A percentile compares a stretch with the other conserved stretches of the same genome.
These are phyloP conservation scores for Proterorhinus semilunaris DNA, from an alignment of 2,113 vertebrate species.

Conservation along the genomic window DNA sequence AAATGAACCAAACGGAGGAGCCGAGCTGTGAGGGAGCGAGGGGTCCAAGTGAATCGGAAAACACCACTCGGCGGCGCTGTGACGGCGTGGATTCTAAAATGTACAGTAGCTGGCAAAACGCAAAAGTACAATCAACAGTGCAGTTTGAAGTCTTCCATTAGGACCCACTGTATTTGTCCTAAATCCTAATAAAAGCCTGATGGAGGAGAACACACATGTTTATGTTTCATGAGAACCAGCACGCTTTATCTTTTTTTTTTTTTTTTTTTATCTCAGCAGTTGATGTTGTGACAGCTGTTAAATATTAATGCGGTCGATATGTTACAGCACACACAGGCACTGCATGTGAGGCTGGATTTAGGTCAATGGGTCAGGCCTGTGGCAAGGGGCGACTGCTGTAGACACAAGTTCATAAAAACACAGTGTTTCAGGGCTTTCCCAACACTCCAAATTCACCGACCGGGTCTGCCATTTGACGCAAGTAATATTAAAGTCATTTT, in stretches of 20 bases:
- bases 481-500: too few species aligned
- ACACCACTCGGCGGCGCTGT: too few species aligned
- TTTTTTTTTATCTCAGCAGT: not conserved
- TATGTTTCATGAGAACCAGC: not conserved
- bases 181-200: not conserved
- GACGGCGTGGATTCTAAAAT: too few species aligned
- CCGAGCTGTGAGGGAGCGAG: too few species aligned
- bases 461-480: too few species aligned
- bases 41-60: too few species aligned
- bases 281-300: not conserved
- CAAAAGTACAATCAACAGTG: too few species aligned
- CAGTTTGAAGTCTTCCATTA: too few species aligned
- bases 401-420: not conserved
- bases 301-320: not conserved
- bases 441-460: too few species aligned
- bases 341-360: not conserved
- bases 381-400: not conserved
- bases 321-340: not conserved
- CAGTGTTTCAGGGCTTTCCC: too few species aligned
- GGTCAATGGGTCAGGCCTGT: constrained; percentile 2
- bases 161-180: not conserved
- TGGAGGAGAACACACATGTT: not conserved
- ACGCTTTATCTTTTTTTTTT: not conserved
- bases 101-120: too few species aligned
- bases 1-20: too few species aligned